phyloP scores from a whole-genome alignment of 2,888 invertebrate species.

The Scrobipalpa atriplicella region DNA sequence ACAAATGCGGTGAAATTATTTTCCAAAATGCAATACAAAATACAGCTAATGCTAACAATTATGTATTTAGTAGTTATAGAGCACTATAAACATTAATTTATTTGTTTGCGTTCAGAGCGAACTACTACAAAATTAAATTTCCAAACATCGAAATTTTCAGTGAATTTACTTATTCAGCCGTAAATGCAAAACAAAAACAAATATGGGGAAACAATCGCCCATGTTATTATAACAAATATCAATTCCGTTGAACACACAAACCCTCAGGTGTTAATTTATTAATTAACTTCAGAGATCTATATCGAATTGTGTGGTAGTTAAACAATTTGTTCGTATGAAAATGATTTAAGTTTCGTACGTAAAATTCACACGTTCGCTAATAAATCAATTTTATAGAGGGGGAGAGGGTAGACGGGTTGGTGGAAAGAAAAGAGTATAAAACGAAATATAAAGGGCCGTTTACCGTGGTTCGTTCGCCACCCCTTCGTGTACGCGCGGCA shows the following conservation, averaged over 20 bases:
- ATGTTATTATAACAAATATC: slow-evolving; percentile 20
- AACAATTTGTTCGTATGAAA: slow-evolving; percentile 28
- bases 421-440: slow-evolving; percentile 47
- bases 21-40: not conserved
- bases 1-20: not conserved
- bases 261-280: slow-evolving; percentile 31
- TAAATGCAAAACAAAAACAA: slow-evolving; percentile 18
- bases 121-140: not conserved
- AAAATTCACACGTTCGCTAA: slow-evolving; percentile 45
- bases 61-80: too few species aligned
- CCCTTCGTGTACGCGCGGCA: slow-evolving; percentile 57
- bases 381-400: slow-evolving; percentile 53
- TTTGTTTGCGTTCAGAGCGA: not conserved
- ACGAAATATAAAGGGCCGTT: slow-evolving; percentile 44
- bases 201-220: slow-evolving; percentile 3
- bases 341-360: slow-evolving; percentile 28
- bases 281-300: slow-evolving; percentile 29
- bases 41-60: not conserved
- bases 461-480: slow-evolving; percentile 53
- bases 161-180: not conserved
- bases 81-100: not conserved
- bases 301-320: slow-evolving; percentile 27
- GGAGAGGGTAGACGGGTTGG: slow-evolving; percentile 43
- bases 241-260: slow-evolving; percentile 14
- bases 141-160: not conserved